phyloP scores from a whole-genome alignment of 1,140 invertebrate species.

The Lerema accius region DNA sequence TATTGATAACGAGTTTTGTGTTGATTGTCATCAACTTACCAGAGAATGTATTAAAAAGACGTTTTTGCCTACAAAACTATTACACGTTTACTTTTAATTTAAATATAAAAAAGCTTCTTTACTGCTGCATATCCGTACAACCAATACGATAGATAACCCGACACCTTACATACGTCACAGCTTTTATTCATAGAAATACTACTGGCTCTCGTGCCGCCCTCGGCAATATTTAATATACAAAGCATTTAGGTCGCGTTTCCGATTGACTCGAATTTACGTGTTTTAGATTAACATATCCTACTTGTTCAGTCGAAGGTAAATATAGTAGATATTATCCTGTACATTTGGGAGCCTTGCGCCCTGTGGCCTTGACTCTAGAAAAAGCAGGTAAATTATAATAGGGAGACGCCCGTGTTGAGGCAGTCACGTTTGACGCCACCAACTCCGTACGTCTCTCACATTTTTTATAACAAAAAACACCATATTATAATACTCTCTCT shows the following conservation, averaged over 20 bases:
- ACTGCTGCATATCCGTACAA: constrained; percentile 52
- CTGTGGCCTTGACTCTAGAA: constrained; percentile 76
- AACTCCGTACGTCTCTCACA: constrained; percentile 80
- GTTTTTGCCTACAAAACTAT: no score
- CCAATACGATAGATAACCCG: constrained; percentile 52
- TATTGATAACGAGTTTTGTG: no score
- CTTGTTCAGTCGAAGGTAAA: neutral
- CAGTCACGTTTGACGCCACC: constrained; percentile 75
- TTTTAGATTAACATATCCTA: constrained; percentile 23
- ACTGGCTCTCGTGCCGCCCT: constrained; percentile 38
- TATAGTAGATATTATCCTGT: constrained; percentile 51
- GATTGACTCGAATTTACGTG: constrained; percentile 42
- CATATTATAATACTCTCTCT: no score
- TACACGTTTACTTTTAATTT: no score
- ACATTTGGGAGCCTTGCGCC: constrained; percentile 76
- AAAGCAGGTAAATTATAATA: constrained; percentile 77
- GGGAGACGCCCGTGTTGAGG: constrained; percentile 79
- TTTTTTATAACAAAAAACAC: constrained; percentile 20
- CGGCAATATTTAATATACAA: constrained; percentile 48
- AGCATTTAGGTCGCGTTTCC: constrained; percentile 57
- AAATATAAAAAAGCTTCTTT: no score
- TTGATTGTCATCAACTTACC: no score
- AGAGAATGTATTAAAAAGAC: no score
- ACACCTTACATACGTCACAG: constrained; percentile 43
- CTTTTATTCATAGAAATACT: constrained; percentile 64